Evolutionary conservation across 2,113 vertebrate genomes (phyloP).

Genomic region (Terrapene triunguis): DNA sequence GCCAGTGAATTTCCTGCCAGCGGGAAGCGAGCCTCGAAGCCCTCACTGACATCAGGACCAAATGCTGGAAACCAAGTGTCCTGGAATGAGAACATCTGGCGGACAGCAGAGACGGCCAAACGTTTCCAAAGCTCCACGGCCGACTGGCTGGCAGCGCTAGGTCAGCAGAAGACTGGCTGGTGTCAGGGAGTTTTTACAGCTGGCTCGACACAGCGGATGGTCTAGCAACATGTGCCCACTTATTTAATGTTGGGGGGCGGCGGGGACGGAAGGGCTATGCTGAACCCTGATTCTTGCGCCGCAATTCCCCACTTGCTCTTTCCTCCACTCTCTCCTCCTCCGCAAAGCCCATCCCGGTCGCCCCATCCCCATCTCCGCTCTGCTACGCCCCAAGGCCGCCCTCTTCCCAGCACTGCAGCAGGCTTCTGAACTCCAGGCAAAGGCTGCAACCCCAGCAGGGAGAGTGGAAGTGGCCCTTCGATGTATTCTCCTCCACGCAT

Average conservation of each 20-base stretch:
- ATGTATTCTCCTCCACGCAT: fast-evolving
- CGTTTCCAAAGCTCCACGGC: not conserved
- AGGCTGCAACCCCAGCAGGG: not conserved
- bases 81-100: not conserved
- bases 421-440: not conserved
- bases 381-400: not conserved
- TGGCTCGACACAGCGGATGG: fast-evolving
- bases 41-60: conserved; percentile 17
- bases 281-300: not conserved
- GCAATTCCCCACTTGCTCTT: not conserved
- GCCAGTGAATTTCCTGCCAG: not conserved
- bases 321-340: not conserved
- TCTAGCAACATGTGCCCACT: fast-evolving
- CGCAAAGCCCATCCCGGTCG: not conserved
- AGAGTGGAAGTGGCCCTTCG: fast-evolving
- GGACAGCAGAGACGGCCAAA: not conserved
- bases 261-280: not conserved
- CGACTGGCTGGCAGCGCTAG: not conserved
- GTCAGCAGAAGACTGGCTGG: not conserved
- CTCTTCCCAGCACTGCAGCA: fast-evolving
- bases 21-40: not conserved
- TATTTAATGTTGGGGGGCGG: not conserved
- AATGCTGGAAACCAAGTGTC: not conserved
- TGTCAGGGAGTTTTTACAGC: not conserved
- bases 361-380: not conserved